A percentile compares a stretch with the other conserved stretches of the same genome.
Evolutionary conservation across 2,797 vertebrate genomes (phyloP).

Genomic region (Liasis olivaceus): DNA sequence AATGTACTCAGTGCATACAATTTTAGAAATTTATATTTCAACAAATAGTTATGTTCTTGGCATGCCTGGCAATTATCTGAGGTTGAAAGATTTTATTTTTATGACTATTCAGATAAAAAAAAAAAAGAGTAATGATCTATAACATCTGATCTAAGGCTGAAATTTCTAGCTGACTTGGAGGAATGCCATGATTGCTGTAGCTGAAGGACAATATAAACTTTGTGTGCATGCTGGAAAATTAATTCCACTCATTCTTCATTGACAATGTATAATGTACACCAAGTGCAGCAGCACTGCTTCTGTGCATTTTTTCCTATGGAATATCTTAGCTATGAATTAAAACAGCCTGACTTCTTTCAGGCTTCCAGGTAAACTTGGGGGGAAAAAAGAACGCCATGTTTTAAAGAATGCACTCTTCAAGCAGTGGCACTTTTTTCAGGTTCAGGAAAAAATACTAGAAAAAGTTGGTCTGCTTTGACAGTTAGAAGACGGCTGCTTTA

Average conservation of each 20-base stretch:
- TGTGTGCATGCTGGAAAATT: not conserved
- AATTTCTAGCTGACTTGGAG: not conserved
- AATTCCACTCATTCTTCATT: not conserved
- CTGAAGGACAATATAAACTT: not conserved
- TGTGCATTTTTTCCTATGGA: not conserved
- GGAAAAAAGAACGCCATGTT: not conserved
- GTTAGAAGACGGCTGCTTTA: not conserved
- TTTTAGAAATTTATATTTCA: not conserved
- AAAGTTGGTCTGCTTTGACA: not conserved
- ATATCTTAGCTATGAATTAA: not conserved
- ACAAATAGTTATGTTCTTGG: not conserved
- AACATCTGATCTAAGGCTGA: not conserved
- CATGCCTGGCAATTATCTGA: not conserved
- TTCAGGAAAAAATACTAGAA: not conserved
- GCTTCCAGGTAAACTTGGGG: not conserved
- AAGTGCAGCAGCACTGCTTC: not conserved
- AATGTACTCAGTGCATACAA: not conserved
- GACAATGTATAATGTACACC: conserved; percentile 7
- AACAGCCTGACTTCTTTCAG: not conserved
- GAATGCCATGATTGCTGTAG: not conserved
- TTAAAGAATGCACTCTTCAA: not conserved
- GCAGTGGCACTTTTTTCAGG: not conserved
- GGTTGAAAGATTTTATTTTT: not conserved
- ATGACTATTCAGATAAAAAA: not conserved
- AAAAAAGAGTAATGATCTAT: not conserved